These are phyloP conservation scores for Dufourea novaeangliae DNA, from an alignment of 1,140 invertebrate genomes.

Conservation along the genomic window DNA sequence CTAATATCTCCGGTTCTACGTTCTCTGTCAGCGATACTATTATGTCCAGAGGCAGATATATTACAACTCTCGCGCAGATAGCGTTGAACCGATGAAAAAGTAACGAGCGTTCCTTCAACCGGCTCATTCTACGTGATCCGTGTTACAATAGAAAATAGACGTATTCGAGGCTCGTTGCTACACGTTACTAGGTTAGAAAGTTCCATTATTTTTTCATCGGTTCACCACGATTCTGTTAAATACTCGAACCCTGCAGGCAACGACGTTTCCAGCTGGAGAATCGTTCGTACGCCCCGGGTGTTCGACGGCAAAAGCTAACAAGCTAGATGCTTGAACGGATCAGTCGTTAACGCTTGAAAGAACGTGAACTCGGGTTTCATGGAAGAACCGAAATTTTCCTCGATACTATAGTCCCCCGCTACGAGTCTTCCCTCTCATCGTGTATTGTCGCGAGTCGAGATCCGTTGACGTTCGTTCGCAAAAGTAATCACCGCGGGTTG, in stretches of 20 bases:
- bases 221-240: background rate
- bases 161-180: background rate
- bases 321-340: background rate
- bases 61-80: background rate
- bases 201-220: slow-evolving; percentile 5
- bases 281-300: background rate
- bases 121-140: background rate
- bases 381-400: slow-evolving; percentile 11
- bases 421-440: background rate
- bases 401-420: background rate
- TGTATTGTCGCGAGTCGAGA: background rate
- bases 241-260: background rate
- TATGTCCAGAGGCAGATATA: background rate
- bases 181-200: slow-evolving; percentile 2
- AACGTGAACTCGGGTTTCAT: slow-evolving; percentile 3
- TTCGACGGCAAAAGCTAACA: background rate
- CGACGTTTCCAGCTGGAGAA: background rate
- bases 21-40: background rate
- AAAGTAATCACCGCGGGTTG: slow-evolving; percentile 9
- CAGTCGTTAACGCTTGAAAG: background rate
- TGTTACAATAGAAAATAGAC: slow-evolving; percentile 5
- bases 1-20: background rate
- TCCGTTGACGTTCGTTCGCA: background rate
- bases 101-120: background rate
- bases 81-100: slow-evolving; percentile 10